Conservation (phyloP, 2,113 vertebrate genomes). For the Neogobius melanostomus region DNA sequence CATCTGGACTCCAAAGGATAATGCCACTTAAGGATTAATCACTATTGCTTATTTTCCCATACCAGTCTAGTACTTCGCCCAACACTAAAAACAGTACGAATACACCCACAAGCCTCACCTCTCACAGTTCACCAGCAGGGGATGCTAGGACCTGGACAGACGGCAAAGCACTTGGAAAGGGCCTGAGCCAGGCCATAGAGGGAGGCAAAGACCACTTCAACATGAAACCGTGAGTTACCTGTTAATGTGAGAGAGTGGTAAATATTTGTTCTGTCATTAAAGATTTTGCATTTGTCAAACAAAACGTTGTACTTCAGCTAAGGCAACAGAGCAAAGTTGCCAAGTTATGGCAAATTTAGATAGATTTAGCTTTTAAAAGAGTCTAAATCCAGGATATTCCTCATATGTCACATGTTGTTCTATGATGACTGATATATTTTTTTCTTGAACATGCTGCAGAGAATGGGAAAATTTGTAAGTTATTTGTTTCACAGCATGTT, state of each 20-base stretch:
- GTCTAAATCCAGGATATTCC: background rate
- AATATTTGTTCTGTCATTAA: conserved; percentile 32
- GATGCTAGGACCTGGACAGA: conserved; percentile 83
- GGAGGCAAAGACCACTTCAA: conserved; percentile 90
- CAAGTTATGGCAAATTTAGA: no score
- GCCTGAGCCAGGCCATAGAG: conserved; percentile 80
- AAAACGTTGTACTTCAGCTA: conserved; percentile 27
- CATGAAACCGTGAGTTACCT: conserved; percentile 93
- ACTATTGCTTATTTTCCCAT: background rate
- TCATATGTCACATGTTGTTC: background rate
- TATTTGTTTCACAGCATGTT: background rate
- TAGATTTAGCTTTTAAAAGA: background rate
- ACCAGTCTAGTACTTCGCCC: conserved; percentile 68
- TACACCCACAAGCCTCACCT: conserved; percentile 81
- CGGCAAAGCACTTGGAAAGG: conserved; percentile 67
- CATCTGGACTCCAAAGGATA: no score
- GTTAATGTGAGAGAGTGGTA: background rate
- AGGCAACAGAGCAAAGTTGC: no score
- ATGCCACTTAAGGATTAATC: background rate
- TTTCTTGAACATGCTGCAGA: conserved; percentile 77
- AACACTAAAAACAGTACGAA: conserved; percentile 81
- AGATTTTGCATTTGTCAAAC: conserved; percentile 11
- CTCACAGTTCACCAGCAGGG: conserved; percentile 79
- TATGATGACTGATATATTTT: conserved; percentile 10
- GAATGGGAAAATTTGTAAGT: conserved; percentile 99